Conservation (phyloP, 64 coral and sea anemone genomes). For the Acropora tenuis region DNA sequence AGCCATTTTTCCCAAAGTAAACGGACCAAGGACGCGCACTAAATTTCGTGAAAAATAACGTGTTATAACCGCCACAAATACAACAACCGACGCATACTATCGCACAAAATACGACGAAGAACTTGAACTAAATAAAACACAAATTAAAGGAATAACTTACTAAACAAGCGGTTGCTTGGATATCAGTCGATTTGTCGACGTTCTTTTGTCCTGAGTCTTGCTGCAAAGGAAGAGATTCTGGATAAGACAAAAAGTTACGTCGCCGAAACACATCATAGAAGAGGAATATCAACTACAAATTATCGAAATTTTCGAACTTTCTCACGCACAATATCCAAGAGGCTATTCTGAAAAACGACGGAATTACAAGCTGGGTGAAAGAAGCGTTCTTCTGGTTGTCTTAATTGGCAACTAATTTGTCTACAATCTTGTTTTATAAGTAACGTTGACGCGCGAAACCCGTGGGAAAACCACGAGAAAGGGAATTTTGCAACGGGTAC, state of each 20-base stretch:
- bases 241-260: background rate
- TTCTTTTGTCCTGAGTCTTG: background rate
- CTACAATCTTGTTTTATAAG: conserved; percentile 5
- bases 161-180: background rate
- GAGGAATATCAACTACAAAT: conserved; percentile 1
- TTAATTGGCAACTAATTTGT: conserved; percentile 36
- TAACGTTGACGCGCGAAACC: background rate
- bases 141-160: background rate
- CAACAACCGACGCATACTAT: background rate
- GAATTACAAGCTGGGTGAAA: background rate
- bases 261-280: background rate
- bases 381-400: background rate
- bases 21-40: background rate
- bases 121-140: background rate
- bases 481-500: background rate
- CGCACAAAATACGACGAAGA: background rate
- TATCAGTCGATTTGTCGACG: background rate
- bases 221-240: background rate
- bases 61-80: background rate
- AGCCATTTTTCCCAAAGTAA: background rate
- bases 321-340: conserved; percentile 27
- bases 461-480: conserved; percentile 19
- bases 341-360: conserved; percentile 1
- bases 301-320: conserved; percentile 1
- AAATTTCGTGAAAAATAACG: background rate